Evolutionary conservation across 92 coral and sea anemone species (phyloP), one percentile per base, ranked within the genome.

Genomic region (Phymanthus crucifer): DNA sequence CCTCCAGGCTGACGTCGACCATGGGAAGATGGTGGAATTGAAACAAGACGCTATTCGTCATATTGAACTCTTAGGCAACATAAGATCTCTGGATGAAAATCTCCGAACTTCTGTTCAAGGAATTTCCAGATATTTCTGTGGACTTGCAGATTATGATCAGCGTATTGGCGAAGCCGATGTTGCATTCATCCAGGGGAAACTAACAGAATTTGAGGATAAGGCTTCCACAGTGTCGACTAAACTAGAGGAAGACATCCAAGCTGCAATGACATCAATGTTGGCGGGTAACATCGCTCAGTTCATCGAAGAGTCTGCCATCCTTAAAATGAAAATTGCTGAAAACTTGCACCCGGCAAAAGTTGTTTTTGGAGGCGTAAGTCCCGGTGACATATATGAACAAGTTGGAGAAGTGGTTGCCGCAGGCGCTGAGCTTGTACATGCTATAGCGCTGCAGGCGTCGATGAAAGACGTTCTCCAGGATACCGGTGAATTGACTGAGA

Each of bases 311-410:
- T n/a, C n/a, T n/a, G n/a, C n/a, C n/a, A n/a, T n/a, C n/a, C n/a
- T n/a, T n/a, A n/a, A n/a, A n/a, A n/a, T n/a, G n/a, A n/a, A n/a
- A n/a, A n/a, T n/a, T n/a, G n/a, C n/a, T n/a, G n/a, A n/a, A n/a
- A n/a, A n/a, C n/a, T 86, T 61, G 24, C 84, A 88, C 70, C 83
- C 86, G 18, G 6, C 70, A 46, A 88, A 84, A 58, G 89, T 48
- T 18, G 73, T 84, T 26, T 87, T 87, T 77, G 79, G 87, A 4
- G 88, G 91, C 13, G 85, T 87, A 26, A 80, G 78, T n/a, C 47
- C 78, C 3, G 91, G 84, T 6, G 91, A 87, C 12, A 57, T 87
- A 17, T 78, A 84, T 33, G 91, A 87, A 38, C 91, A 83, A n/a
- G 70, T 85, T 12, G 73, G 54, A 23, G 78, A 82, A 71, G 80